Evolutionary conservation across 2,888 invertebrate genomes (phyloP).

Genomic region (Drosophila kanekoi): DNA sequence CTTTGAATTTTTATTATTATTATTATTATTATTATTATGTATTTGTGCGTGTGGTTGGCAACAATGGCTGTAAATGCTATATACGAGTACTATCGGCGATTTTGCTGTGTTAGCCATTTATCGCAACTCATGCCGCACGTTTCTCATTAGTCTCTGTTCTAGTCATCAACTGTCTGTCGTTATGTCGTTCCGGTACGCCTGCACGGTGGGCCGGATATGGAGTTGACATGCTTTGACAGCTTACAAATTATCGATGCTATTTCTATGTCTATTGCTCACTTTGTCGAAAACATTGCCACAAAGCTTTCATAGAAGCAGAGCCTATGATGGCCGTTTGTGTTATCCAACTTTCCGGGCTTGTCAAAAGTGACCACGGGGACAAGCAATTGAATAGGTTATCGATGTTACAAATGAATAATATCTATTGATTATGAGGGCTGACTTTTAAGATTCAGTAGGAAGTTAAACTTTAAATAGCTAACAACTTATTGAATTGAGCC

Average conservation of each 20-base stretch:
- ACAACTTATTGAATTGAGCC: too few relatives aligned
- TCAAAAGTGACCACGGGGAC: not conserved
- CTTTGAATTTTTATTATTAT: slow-evolving; percentile 81
- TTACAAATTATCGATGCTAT: slow-evolving; percentile 52
- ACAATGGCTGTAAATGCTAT: slow-evolving; percentile 40
- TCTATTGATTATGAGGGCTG: too few relatives aligned
- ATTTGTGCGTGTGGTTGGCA: slow-evolving; percentile 33
- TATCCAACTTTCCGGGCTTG: not conserved
- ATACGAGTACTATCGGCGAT: slow-evolving; percentile 43
- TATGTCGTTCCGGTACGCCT: slow-evolving; percentile 5
- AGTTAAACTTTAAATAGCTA: too few relatives aligned
- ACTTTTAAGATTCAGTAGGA: too few relatives aligned
- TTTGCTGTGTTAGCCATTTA: slow-evolving; percentile 72
- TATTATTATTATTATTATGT: slow-evolving; percentile 79
- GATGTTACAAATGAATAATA: not conserved
- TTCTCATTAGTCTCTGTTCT: slow-evolving; percentile 70
- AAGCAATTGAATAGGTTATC: slow-evolving; percentile 10
- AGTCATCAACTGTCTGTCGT: slow-evolving; percentile 29
- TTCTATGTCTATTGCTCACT: slow-evolving; percentile 3
- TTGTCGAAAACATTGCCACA: not conserved
- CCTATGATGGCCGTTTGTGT: not conserved
- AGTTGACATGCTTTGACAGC: slow-evolving; percentile 53
- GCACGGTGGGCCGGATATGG: slow-evolving; percentile 23
- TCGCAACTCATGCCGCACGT: slow-evolving; percentile 68
- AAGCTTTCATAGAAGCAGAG: not conserved